Evolutionary conservation across 2,888 invertebrate species (phyloP).

Genomic region (Eumerus sabulonum): DNA sequence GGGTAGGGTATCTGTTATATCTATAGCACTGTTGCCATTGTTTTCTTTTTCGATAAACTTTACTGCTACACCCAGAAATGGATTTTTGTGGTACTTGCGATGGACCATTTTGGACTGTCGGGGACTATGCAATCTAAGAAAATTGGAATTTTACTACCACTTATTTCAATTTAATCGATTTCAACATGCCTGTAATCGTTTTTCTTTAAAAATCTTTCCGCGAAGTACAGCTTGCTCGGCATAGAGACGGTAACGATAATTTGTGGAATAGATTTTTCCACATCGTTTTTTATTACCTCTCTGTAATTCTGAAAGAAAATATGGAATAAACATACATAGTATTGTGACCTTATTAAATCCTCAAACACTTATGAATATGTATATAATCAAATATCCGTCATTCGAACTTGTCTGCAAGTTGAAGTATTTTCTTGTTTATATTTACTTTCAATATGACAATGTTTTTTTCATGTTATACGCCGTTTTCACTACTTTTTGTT

Average conservation of each 20-base stretch:
- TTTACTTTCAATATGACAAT: no score
- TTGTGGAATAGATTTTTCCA: slow-evolving; percentile 85
- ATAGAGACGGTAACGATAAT: slow-evolving; percentile 76
- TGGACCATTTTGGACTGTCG: slow-evolving; percentile 42
- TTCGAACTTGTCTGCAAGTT: no score
- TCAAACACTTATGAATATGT: no score
- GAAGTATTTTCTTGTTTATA: no score
- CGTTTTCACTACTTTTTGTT: no score
- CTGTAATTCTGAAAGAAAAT: slow-evolving; percentile 87
- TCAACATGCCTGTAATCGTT: slow-evolving; percentile 85
- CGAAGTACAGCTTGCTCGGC: slow-evolving; percentile 79
- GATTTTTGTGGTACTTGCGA: slow-evolving; percentile 63
- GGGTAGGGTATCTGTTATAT: slow-evolving; percentile 79
- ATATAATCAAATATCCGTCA: no score
- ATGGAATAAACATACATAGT: no score
- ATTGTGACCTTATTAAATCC: no score
- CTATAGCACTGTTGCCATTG: slow-evolving; percentile 49
- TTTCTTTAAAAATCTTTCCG: slow-evolving; percentile 84
- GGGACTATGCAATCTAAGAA: slow-evolving; percentile 59
- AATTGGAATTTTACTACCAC: neutral
- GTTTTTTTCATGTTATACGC: no score
- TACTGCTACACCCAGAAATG: slow-evolving; percentile 52
- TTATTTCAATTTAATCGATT: neutral
- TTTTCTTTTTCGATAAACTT: slow-evolving; percentile 39
- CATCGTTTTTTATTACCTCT: slow-evolving; percentile 89